Evolutionary conservation across 2,113 vertebrate genomes (phyloP), one percentile per base, ranked within the genome.

Genomic region (Orycteropus afer): DNA sequence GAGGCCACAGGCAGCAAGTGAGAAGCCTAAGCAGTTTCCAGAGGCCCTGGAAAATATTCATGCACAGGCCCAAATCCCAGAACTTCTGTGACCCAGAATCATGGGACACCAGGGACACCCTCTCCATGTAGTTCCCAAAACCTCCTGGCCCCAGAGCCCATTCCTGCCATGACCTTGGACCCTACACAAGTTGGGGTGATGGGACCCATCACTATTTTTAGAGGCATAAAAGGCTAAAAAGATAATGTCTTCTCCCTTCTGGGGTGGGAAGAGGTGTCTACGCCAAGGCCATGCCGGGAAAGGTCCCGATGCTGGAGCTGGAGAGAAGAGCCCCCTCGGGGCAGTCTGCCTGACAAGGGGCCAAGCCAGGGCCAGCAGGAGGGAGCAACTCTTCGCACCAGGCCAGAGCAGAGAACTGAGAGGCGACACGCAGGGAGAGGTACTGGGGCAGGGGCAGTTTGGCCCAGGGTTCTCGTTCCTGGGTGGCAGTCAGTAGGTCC

Each of bases 151-250:
- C 55, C 34, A 0, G 29, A 82, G 74, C n/a, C 79, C 57, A n/a
- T 61, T 81, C 73, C 59, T 11, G 4, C 29, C 20, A 10, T 14
- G 95, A 83, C 90, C 94, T 94, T 90, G 79, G 90, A 67, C 76
- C 71, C 67, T 45, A 37, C 37, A 65, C 55, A 67, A 69, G 45
- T 65, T 3, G 61, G 27, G 59, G 40, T 71, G 17, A 53, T 37
- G 69, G 83, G 94, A 93, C 40, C 67, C 15, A 20, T 6, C 2
- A 2, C 92, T 97, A 96, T 97, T 96, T 97, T 97, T 95, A 92
- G 96, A 96, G 34, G 74, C 78, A 89, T 92, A 77, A 94, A 95
- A 95, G 92, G 92, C 92, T 45, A 67, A 90, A 22, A 91, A 76
- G 91, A 73, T 81, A 84, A 85, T 73, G 81, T 86, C 32, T 47